Evolutionary conservation across 2,797 vertebrate species (phyloP).

Genomic region (Tolypeutes matacus): DNA sequence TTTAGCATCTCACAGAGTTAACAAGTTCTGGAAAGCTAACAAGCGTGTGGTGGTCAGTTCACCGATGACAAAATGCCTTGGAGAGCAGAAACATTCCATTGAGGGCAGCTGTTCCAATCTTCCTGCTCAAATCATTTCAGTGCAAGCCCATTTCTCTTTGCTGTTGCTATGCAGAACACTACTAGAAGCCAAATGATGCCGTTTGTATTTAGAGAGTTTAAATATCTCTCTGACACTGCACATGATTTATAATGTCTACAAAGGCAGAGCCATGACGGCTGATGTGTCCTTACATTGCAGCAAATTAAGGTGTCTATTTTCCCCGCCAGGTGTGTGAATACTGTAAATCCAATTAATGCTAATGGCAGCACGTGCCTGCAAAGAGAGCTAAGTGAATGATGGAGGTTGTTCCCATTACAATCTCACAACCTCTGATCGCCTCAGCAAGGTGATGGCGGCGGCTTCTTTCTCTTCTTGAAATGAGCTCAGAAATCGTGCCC

Average conservation of each 20-base stretch:
- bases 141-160: neutral
- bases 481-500: slow-evolving; percentile 10
- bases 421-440: neutral
- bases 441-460: neutral
- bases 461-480: slow-evolving; percentile 44
- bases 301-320: slow-evolving; percentile 69
- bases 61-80: neutral
- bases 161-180: neutral
- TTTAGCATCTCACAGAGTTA: neutral
- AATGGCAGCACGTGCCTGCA: slow-evolving; percentile 8
- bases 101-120: neutral
- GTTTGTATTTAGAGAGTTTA: neutral
- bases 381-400: slow-evolving; percentile 53
- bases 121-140: neutral
- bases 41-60: neutral
- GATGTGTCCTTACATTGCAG: slow-evolving; percentile 62
- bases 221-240: slow-evolving; percentile 23
- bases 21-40: neutral
- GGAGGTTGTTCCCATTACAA: slow-evolving; percentile 30
- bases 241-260: slow-evolving; percentile 61
- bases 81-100: neutral
- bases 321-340: slow-evolving; percentile 64
- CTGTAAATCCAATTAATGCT: slow-evolving; percentile 71
- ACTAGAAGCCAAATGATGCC: slow-evolving; percentile 7
- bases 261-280: slow-evolving; percentile 29